Evolutionary conservation across 2,888 invertebrate species (phyloP).

Genomic region (Drosophila emarginata): DNA sequence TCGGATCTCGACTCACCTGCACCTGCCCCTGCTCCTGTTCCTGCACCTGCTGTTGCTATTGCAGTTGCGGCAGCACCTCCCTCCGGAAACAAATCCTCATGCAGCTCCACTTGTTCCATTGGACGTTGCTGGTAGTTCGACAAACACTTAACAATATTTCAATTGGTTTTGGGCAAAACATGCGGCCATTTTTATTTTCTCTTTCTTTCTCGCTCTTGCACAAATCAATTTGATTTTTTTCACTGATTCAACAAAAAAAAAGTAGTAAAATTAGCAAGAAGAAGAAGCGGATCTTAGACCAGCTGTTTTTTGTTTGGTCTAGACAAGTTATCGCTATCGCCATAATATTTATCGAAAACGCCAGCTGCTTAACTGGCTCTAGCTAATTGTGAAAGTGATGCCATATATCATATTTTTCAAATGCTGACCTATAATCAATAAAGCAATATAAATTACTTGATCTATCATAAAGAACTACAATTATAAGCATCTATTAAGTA

Average conservation of each 20-base stretch:
- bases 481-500: too few species aligned
- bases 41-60: neutral
- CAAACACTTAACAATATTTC: constrained; percentile 13
- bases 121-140: neutral
- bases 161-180: constrained; percentile 31
- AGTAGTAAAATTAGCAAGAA: constrained; percentile 43
- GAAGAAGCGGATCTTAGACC: constrained; percentile 56
- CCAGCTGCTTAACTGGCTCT: neutral
- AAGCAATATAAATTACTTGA: too few species aligned
- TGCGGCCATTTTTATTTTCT: constrained; percentile 40
- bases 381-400: neutral
- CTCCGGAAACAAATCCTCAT: constrained; percentile 40
- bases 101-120: constrained; percentile 65
- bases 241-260: constrained; percentile 19
- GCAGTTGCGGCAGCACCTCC: constrained; percentile 8
- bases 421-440: too few species aligned
- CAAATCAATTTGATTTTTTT: constrained; percentile 1
- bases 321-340: constrained; percentile 11
- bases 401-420: neutral
- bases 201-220: neutral
- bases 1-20: constrained; percentile 28
- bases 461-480: too few species aligned
- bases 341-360: neutral
- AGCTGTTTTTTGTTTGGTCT: constrained; percentile 71
- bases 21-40: neutral